Base-by-base conservation (phyloP, 2,888 invertebrate genomes). In the Microctonus hyperodae region DNA sequence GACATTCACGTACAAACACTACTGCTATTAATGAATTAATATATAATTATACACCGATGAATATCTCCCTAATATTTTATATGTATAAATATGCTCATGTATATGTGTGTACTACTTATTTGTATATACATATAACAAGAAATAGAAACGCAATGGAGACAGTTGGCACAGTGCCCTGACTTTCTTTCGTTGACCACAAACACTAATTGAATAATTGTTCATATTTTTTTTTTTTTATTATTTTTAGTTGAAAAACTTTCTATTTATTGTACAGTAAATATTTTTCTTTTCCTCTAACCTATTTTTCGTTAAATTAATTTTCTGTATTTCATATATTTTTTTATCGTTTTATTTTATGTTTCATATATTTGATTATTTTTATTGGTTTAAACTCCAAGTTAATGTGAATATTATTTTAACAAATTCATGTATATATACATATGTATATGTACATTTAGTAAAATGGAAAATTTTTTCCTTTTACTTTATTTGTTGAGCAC, bases 401-500 rank as follows among this genome's bases (percentile, higher is more conserved):
- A 50, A 64, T 64, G 55, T 20, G 22, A 50, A 28, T n/a, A 28
- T 31, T 55, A 28, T 55, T 55, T 55, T 16, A 33, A 1, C 53
- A 53, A 25, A 6, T 33, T 5, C 16, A 33, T n/a, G 33, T 33
- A 55, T 10, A 35, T 10, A 35, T 4, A 35, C 10, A 35, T 31
- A 35, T 35, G 10, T 7, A 28, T 28, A 5, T 28, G 28, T 5
- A 28, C 7, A 28, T 28, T 5, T 5, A 7, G 3, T 5, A 28
- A 28, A 16, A n/a, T 44, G 44, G 16, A 44, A 20, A 44, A 35
- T 16, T 16, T 35, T 28, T 59, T 61, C 48, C 55, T 16, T 16
- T 50, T 44, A 20, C 31, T 58, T 22, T 51, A 33, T 59, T 59
- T 59, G 20, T 35, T 16, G 2, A 25, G n/a, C 40, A 76, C 81